A percentile compares a stretch with the other conserved stretches of the same genome.
Conservation (phyloP, 2,113 vertebrate species). For the human (Homo sapiens) region DNA sequence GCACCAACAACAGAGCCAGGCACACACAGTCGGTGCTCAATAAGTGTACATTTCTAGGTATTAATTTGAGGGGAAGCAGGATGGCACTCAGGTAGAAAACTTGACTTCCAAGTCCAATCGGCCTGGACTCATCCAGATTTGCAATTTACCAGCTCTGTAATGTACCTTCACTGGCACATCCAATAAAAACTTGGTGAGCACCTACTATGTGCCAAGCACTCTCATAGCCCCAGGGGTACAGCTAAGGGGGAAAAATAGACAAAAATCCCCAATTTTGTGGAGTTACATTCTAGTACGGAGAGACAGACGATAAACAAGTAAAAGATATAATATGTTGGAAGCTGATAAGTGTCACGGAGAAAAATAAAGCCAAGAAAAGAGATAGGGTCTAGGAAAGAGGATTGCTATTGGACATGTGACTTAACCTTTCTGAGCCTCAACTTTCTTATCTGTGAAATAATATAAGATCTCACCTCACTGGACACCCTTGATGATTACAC, state of each 20-base stretch:
- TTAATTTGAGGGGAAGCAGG: background rate
- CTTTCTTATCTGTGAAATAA: slow-evolving; percentile 9
- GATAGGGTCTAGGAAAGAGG: too few species aligned
- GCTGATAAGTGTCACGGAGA: background rate
- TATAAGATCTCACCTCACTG: background rate
- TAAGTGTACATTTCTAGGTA: background rate
- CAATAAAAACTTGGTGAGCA: background rate
- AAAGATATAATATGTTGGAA: background rate
- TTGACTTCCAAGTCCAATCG: background rate
- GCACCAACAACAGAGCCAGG: background rate
- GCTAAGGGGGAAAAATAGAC: background rate
- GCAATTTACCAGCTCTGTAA: background rate
- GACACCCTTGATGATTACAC: background rate
- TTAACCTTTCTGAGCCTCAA: background rate
- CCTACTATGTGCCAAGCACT: background rate
- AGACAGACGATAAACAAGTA: background rate
- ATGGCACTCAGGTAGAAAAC: background rate
- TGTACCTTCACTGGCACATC: background rate
- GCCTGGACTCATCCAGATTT: background rate
- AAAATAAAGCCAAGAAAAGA: background rate
- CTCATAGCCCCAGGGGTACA: background rate
- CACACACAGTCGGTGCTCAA: background rate
- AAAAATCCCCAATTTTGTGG: background rate
- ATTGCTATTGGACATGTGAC: background rate
- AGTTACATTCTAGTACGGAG: background rate